Evolutionary conservation across 2,797 vertebrate species (phyloP).

Genomic region (Siniperca scherzeri): DNA sequence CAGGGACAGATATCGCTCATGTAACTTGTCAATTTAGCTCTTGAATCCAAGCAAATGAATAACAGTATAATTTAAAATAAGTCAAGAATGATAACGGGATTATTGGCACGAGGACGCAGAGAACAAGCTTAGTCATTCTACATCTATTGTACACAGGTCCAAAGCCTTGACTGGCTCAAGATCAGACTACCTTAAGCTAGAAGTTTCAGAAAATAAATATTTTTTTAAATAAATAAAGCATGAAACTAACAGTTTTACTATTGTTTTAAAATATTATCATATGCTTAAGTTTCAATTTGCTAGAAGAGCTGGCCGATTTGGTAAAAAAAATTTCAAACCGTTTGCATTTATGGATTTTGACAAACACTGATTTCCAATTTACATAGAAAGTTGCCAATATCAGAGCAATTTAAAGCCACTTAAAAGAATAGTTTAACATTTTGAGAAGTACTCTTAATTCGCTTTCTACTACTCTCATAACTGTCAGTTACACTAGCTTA

Average conservation of each 20-base stretch:
- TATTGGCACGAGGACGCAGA: not conserved
- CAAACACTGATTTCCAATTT: not conserved
- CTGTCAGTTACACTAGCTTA: not conserved
- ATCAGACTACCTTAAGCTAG: not conserved
- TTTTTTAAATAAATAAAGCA: not conserved
- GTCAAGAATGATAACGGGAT: not conserved
- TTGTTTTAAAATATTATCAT: not conserved
- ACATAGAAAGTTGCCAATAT: not conserved
- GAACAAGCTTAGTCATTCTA: not conserved
- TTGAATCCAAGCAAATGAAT: not conserved
- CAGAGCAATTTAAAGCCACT: not conserved
- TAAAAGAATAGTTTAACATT: not conserved
- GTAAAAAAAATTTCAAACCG: not conserved
- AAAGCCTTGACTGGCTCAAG: not conserved
- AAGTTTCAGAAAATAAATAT: not conserved
- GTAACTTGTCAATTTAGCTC: not conserved
- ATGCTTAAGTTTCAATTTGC: not conserved
- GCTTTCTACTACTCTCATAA: not conserved
- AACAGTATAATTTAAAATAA: not conserved
- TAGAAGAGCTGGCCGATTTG: not conserved
- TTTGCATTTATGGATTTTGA: not conserved
- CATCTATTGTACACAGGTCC: not conserved
- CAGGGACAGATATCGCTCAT: not conserved
- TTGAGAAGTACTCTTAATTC: not conserved
- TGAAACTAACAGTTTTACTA: not conserved